Evolutionary conservation across 2,113 vertebrate species (phyloP).

Genomic region (Aviceda subcristata): DNA sequence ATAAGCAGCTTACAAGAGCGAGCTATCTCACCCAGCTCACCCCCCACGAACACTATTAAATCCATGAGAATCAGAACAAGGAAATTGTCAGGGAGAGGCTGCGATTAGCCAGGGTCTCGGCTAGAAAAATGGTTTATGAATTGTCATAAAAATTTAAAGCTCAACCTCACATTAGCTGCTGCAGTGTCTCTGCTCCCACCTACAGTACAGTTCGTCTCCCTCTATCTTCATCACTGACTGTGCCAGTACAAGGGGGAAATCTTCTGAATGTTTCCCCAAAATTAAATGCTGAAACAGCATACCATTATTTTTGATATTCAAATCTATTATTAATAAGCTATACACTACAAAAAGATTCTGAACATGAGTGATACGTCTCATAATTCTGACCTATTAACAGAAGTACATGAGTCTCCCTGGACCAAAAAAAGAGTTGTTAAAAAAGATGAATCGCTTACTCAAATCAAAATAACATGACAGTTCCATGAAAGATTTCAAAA

Average conservation of each 20-base stretch:
- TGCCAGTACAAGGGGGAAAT: slow-evolving; percentile 48
- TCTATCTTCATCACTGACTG: slow-evolving; percentile 3
- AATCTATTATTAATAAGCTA: slow-evolving; percentile 65
- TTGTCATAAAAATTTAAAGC: slow-evolving; percentile 69
- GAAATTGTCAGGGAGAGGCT: slow-evolving; percentile 54
- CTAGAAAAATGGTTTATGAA: slow-evolving; percentile 59
- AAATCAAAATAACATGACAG: slow-evolving; percentile 58
- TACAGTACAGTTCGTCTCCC: slow-evolving; percentile 51
- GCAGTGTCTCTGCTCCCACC: slow-evolving; percentile 65
- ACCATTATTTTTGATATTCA: slow-evolving; percentile 62
- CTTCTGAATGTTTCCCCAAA: slow-evolving; percentile 43
- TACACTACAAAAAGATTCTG: slow-evolving; percentile 57
- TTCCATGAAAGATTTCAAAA: slow-evolving; percentile 53
- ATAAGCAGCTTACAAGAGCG: slow-evolving; percentile 49
- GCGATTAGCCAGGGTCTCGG: slow-evolving; percentile 4
- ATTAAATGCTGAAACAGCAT: slow-evolving; percentile 62
- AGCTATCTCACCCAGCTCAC: slow-evolving; percentile 7
- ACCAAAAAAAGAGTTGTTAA: slow-evolving; percentile 51
- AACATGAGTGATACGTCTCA: slow-evolving; percentile 46
- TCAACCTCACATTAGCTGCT: slow-evolving; percentile 46
- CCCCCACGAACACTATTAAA: slow-evolving; percentile 54
- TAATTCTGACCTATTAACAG: slow-evolving; percentile 61
- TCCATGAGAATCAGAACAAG: slow-evolving; percentile 62
- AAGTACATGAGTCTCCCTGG: slow-evolving; percentile 45
- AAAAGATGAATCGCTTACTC: slow-evolving; percentile 36